Base-by-base conservation (phyloP, 2,797 vertebrate species). In the Rachycentron canadum region DNA sequence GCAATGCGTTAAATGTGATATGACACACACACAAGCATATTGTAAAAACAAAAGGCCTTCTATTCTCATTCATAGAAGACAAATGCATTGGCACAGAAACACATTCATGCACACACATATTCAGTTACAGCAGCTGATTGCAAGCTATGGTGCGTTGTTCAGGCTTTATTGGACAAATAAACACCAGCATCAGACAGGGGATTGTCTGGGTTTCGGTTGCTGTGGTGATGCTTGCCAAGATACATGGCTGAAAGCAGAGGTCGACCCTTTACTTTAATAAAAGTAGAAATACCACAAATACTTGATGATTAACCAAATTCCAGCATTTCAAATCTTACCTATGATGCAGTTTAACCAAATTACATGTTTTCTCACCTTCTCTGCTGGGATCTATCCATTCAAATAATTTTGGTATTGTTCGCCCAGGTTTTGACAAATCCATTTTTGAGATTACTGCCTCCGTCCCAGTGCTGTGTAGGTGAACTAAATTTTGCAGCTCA, bases 81-180 rank as follows among this genome's bases (percentile, higher is more conserved):
- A 55, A 53, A 76, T 43, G 57, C 43, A 65, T 5, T 25, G 41
- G 80, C n/a, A 72, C 61, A 61, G 68, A 80, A 59, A 65, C 71
- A 79, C 53, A 70, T 68, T 34, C 71, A 78, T 17, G 36, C 60
- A 41, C 56, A 76, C 72, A 71, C 66, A 77, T 61, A 41, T 75
- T 85, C 69, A 84, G 77, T 87, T 73, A 68, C 26, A 82, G 84
- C 73, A 71, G 76, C 79, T 85, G 79, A 89, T 86, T 76, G 76
- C 69, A 78, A 67, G 69, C 78, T 82, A 40, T 16, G 8, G 50
- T 71, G 66, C 26, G 10, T 71, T 86, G 71, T 82, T 88, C 49
- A 66, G 55, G 61, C 86, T 89, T 89, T 89, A 91, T 84, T 82
- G 77, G 67, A 36, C 76, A 81, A 87, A 89, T 91, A 88, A 92